Percentiles rank a stretch among this genome's conserved stretches.
These are phyloP conservation scores for Euborellia annulipes DNA, from an alignment of 1,140 invertebrate genomes.

Conservation along the genomic window DNA sequence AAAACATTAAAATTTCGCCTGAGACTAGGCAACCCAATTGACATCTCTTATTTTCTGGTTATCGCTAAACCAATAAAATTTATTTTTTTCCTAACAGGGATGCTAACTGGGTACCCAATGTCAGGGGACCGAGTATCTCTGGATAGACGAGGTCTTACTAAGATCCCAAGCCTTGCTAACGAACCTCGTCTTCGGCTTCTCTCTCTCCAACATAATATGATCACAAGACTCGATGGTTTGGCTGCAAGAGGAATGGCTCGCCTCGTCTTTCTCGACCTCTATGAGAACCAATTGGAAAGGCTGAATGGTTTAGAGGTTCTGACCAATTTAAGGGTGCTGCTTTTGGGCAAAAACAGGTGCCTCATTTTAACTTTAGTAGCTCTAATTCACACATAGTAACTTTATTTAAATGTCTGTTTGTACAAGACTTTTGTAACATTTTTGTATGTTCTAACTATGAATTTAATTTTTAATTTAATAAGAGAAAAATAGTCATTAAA, in stretches of 20 bases:
- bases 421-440: constrained; percentile 4
- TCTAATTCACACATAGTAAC: too few relatives aligned
- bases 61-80: too few relatives aligned
- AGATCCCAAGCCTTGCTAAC: constrained; percentile 59
- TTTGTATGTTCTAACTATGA: too few relatives aligned
- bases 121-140: too few relatives aligned
- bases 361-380: too few relatives aligned
- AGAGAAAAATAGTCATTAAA: too few relatives aligned
- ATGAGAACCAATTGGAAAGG: constrained; percentile 83
- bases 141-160: constrained; percentile 46
- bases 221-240: constrained; percentile 54
- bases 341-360: constrained; percentile 75
- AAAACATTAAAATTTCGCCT: too few relatives aligned
- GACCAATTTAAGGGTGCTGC: constrained; percentile 60
- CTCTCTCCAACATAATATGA: constrained; percentile 80
- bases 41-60: too few relatives aligned
- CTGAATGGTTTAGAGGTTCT: constrained; percentile 58
- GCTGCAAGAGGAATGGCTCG: constrained; percentile 22
- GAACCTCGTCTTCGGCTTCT: constrained; percentile 64
- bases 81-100: too few relatives aligned
- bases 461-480: constrained; percentile 2
- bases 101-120: too few relatives aligned
- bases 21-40: too few relatives aligned
- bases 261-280: constrained; percentile 81
- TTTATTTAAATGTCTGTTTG: constrained; percentile 29